Evolutionary conservation across 1,140 invertebrate genomes (phyloP).

Genomic region (Lepidostoma basale): DNA sequence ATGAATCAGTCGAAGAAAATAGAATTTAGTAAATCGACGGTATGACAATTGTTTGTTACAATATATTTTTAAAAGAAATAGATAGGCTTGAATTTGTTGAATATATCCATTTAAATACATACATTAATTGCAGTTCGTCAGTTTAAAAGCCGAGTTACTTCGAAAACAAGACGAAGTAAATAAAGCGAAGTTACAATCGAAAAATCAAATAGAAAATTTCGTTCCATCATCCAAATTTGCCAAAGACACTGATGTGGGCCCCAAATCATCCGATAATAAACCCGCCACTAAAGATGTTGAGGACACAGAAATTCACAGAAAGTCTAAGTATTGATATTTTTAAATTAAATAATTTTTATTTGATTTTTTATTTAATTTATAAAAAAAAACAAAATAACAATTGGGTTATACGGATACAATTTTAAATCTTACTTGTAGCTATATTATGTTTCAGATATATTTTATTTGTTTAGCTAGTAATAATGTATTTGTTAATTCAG

Average conservation of each 20-base stretch:
- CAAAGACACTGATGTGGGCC: conserved; percentile 46
- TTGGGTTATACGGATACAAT: too few relatives aligned
- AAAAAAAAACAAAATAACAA: too few relatives aligned
- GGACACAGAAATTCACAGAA: conserved; percentile 61
- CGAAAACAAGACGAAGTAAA: conserved; percentile 78
- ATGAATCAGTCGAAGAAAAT: conserved; percentile 58
- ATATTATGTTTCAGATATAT: too few relatives aligned
- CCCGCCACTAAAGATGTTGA: conserved; percentile 60
- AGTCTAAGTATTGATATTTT: conserved; percentile 62
- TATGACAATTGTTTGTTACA: conserved; percentile 24
- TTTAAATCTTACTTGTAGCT: too few relatives aligned
- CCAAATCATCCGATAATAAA: conserved; percentile 51
- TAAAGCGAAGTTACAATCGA: conserved; percentile 63
- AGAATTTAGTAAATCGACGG: conserved; percentile 55
- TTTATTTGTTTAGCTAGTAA: too few relatives aligned
- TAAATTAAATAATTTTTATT: too few relatives aligned
- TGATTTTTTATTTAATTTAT: too few relatives aligned
- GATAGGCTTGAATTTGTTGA: too few relatives aligned
- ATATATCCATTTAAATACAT: too few relatives aligned
- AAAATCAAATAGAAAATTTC: conserved; percentile 56
- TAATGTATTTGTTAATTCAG: too few relatives aligned
- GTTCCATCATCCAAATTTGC: conserved; percentile 47
- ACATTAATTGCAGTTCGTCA: conserved; percentile 66
- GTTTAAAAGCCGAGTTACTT: conserved; percentile 77
- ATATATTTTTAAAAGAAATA: too few relatives aligned